Conservation (phyloP, 2,797 vertebrate species). For the Huso huso region DNA sequence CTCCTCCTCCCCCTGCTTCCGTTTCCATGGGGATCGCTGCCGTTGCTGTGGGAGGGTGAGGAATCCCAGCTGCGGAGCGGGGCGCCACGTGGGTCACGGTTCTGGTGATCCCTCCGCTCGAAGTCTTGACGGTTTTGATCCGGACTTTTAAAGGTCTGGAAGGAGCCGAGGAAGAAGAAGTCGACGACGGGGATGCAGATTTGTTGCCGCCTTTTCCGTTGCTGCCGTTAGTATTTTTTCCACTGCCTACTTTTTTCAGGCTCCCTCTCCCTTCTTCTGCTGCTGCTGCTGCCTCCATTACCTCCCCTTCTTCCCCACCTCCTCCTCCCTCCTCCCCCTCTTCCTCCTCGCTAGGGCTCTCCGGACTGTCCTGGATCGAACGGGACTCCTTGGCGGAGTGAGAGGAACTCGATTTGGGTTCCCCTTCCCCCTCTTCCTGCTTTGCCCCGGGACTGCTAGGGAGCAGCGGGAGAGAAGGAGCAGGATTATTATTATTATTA, state of each 20-base stretch:
- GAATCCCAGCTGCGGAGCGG: slow-evolving; percentile 34
- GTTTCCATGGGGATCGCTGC: slow-evolving; percentile 21
- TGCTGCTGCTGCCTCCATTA: slow-evolving; percentile 34
- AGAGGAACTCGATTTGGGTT: not conserved
- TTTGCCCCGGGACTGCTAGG: slow-evolving; percentile 29
- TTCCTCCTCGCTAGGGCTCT: slow-evolving; percentile 41
- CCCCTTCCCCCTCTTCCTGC: slow-evolving; percentile 22
- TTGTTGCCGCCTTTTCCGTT: slow-evolving; percentile 1
- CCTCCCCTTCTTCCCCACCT: slow-evolving; percentile 27
- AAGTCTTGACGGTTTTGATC: slow-evolving; percentile 89
- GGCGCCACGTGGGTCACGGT: slow-evolving; percentile 63
- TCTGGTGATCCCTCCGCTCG: slow-evolving; percentile 70
- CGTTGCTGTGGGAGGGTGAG: slow-evolving; percentile 28
- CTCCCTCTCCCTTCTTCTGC: slow-evolving; percentile 21
- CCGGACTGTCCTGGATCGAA: slow-evolving; percentile 27
- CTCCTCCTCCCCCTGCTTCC: not conserved
- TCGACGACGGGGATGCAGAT: not conserved
- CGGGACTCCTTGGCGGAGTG: not conserved
- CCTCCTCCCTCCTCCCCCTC: slow-evolving; percentile 63
- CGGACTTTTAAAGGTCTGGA: slow-evolving; percentile 84
- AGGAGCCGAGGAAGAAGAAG: slow-evolving; percentile 55
- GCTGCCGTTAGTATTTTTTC: slow-evolving; percentile 14
- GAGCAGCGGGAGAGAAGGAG: slow-evolving; percentile 25
- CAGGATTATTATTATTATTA: not conserved
- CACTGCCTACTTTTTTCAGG: not conserved